Evolutionary conservation across 2,888 invertebrate genomes (phyloP), one percentile per base, ranked within the genome.

Genomic region (Torymus aiolomorphi): DNA sequence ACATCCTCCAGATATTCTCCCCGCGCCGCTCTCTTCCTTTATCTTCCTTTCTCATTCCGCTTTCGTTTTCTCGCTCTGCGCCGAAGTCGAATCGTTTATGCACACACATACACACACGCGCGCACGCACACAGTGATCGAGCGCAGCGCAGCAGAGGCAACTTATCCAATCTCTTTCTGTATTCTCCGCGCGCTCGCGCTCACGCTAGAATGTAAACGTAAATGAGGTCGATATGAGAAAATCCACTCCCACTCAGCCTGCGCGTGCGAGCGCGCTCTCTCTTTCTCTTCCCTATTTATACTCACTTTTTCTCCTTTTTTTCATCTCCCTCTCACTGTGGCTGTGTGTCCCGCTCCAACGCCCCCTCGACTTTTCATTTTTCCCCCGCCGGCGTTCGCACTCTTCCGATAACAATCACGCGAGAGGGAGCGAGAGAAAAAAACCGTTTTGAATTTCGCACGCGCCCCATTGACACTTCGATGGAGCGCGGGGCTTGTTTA

Each of bases 151-250:
- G 42, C 42, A 42, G 42, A 42, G 42, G 42, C 20, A 63, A 63
- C 65, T 56, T 65, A 65, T 65, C 49, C 65, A 65, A 65, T 65
- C 74, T 57, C 63, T 42, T 73, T 70, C 14, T 18, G 18, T 61
- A 51, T 71, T 51, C 61, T 16, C 8, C 54, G 56, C 42, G 42
- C 31, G 31, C 31, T 31, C 31, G 31, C 42, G 42, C 42, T 42
- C 42, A 42, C 42, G 42, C 42, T 42, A 42, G 42, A 42, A 42
- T 42, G 42, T 42, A 54, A 63, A 63, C 42, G 74, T 18, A 65
- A 74, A 74, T 65, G 72, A 74, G 65, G 42, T 65, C 74, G 74
- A 65, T 74, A 42, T 10, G 42, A 49, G 57, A 20, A 63, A 74
- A 57, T 54, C 49, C 54, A 62, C 49, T 18, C 42, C 42, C 42